A percentile compares a stretch with the other conserved stretches of the same genome.
Evolutionary conservation across 2,113 vertebrate species (phyloP).

Genomic region (Erinaceus europaeus): DNA sequence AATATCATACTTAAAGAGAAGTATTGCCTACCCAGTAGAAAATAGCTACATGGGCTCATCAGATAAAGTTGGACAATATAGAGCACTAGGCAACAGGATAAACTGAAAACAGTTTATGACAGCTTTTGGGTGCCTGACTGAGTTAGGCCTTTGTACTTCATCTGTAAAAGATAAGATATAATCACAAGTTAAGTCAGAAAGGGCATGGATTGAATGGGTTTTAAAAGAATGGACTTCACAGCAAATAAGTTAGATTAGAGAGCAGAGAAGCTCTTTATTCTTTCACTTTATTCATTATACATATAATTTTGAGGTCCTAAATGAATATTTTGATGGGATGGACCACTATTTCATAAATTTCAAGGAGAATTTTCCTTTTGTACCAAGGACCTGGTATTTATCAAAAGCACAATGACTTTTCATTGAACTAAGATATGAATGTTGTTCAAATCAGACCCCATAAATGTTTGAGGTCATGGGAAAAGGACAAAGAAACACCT

Average conservation of each 20-base stretch:
- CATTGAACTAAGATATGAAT: background rate
- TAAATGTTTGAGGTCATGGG: background rate
- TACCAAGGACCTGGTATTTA: background rate
- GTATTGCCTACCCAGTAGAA: background rate
- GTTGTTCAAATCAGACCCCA: background rate
- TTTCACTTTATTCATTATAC: background rate
- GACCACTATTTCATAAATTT: background rate
- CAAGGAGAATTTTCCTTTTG: background rate
- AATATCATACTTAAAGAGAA: too few relatives aligned
- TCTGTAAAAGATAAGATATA: background rate
- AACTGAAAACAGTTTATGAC: background rate
- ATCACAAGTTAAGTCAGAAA: background rate
- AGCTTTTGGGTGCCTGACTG: background rate
- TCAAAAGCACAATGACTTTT: background rate
- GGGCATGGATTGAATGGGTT: background rate
- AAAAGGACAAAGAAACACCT: background rate
- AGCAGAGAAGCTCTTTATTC: background rate
- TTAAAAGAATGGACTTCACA: background rate
- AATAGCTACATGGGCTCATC: background rate
- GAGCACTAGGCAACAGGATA: fast-evolving
- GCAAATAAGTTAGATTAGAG: background rate
- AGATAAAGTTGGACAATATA: background rate
- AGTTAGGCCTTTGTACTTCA: background rate
- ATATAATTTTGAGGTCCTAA: background rate
- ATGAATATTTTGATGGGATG: background rate